Base-by-base conservation (phyloP, 2,888 invertebrate genomes). In the Camptogramma bilineatum region DNA sequence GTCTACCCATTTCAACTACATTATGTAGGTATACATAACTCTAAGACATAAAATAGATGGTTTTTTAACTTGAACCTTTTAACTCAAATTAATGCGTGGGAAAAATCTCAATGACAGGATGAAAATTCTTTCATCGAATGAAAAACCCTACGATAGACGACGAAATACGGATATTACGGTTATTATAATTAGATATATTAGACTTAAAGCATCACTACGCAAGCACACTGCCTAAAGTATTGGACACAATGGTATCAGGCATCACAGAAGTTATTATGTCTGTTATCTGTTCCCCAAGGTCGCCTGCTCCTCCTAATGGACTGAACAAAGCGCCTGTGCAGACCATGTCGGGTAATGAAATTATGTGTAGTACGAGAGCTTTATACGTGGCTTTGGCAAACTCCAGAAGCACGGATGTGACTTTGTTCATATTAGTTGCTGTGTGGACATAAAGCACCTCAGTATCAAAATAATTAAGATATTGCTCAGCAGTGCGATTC, bases 251-350 rank as follows among this genome's bases (percentile, higher is more conserved):
- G 77, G 74, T 73, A 57, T 56, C 44, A 42, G 50, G 18, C 71
- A 76, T 71, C 68, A 75, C 76, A 76, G 72, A 80, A 82, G 77
- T 81, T 81, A 82, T 81, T 82, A 80, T 79, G 78, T 76, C 77
- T 79, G 74, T 76, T 74, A 77, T 78, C 75, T 71, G 71, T 72
- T 76, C 81, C 76, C 79, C 52, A 69, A 77, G 76, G 79, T 76
- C 54, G 57, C 44, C 68, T 79, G 77, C 73, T 74, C 75, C 73
- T 73, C 62, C 64, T 75, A 75, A 72, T 75, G 71, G 70, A 69
- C 70, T 63, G 48, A 62, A 62, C 69, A 68, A 70, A 69, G 69
- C 70, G 64, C 57, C 62, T 61, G 52, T 63, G 52, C 47, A 57
- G 70, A 75, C 75, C 71, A 75, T 72, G 69, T 65, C 62, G 66